Conservation (phyloP, 2,113 vertebrate genomes). For the Labeo catla region DNA sequence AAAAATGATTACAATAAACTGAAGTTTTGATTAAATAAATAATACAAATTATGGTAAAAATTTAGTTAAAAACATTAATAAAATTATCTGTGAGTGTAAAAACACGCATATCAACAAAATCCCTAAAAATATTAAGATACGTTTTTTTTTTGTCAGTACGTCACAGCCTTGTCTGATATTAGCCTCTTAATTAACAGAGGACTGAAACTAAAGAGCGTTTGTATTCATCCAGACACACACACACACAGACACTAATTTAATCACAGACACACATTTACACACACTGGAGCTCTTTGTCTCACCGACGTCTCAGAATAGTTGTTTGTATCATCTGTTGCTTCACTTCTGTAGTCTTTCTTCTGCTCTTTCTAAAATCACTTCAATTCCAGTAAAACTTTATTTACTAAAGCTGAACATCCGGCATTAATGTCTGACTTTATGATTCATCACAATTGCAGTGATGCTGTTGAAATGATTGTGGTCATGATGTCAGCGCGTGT, state of each 20-base stretch:
- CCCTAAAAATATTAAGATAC: background rate
- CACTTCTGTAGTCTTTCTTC: background rate
- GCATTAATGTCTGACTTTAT: background rate
- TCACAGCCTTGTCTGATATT: background rate
- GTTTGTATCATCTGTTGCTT: background rate
- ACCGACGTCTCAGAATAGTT: background rate
- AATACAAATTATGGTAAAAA: no score
- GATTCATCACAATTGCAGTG: background rate
- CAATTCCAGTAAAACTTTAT: background rate
- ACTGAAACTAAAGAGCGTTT: background rate
- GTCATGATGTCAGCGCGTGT: background rate
- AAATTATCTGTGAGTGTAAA: background rate
- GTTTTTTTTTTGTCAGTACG: background rate
- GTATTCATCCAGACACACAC: background rate
- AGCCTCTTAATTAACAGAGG: background rate
- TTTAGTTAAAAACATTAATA: no score
- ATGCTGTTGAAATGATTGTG: no score
- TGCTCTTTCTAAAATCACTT: background rate
- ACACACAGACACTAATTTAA: background rate
- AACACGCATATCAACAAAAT: background rate
- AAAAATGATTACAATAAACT: no score
- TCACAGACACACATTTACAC: background rate
- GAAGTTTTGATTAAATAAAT: no score
- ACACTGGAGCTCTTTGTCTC: conserved; percentile 22
- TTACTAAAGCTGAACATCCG: background rate